phyloP scores from a whole-genome alignment of 2,888 invertebrate genomes.

The Noctua pronuba region DNA sequence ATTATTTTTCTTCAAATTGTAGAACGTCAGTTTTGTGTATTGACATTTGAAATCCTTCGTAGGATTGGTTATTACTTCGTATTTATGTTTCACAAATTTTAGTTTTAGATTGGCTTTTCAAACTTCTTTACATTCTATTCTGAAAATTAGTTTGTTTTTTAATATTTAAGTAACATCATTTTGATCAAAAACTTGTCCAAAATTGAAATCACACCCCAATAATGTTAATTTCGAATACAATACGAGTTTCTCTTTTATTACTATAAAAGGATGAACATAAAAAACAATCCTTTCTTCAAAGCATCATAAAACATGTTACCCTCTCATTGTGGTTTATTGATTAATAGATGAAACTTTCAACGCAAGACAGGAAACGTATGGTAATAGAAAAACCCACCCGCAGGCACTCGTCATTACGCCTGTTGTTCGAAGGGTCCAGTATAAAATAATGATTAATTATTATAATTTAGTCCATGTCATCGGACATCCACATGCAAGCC shows the following conservation, averaged over 20 bases:
- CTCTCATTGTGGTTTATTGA: constrained; percentile 80
- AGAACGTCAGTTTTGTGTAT: neutral
- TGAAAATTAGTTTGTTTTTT: neutral
- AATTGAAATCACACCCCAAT: constrained; percentile 11
- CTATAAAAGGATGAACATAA: constrained; percentile 43
- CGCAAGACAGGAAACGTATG: constrained; percentile 83
- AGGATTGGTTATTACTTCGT: neutral
- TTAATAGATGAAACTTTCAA: constrained; percentile 78
- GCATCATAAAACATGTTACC: constrained; percentile 70
- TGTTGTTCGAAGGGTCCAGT: constrained; percentile 81
- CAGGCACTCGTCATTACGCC: constrained; percentile 82
- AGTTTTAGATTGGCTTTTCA: neutral
- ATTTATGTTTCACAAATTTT: neutral
- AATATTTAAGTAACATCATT: neutral
- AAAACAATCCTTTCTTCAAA: constrained; percentile 60
- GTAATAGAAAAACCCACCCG: constrained; percentile 82
- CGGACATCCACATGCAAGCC: constrained; percentile 69
- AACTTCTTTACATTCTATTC: neutral
- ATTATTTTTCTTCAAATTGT: constrained; percentile 18
- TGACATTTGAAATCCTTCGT: constrained; percentile 1
- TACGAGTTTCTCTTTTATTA: constrained; percentile 46
- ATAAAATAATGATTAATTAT: constrained; percentile 88
- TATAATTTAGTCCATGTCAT: constrained; percentile 87
- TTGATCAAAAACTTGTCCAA: neutral
- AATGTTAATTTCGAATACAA: constrained; percentile 33